Evolutionary conservation across 2,797 vertebrate species (phyloP), one percentile per base, ranked within the genome.

Genomic region (Enteromius argenteus): DNA sequence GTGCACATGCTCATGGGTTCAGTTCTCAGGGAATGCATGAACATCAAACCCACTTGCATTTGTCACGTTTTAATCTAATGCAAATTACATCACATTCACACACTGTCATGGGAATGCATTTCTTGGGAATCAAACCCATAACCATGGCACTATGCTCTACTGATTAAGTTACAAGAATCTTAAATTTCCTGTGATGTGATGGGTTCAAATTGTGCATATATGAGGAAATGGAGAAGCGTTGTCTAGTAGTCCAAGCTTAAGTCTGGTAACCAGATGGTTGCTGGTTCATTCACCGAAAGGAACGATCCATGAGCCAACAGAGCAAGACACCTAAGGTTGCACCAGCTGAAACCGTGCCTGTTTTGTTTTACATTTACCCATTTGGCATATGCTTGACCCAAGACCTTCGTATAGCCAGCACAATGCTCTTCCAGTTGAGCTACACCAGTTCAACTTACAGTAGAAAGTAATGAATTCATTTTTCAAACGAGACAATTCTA

Each of bases 331-430:
- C 32, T 39, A 58, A 76, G 51, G 21, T 23, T 39, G 13, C 51
- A 80, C 64, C 32, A 69, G 19, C 7, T 37, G 23, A 64, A 49
- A 64, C 44, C 8, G 9, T 49, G 3, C 42, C 11, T 66, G 39
- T 32, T 30, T 58, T 49, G 49, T 23, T 35, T 79, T 51, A 51
- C 64, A 51, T 23, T 67, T 53, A 68, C 46, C 13, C 46, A 19
- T 49, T 39, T 37, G 53, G 21, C 74, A 76, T n/a, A 76, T 60
- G 74, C 53, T 39, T 76, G 35, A 72, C 7, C 79, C 11, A 60
- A 30, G 3, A 23, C 46, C 64, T 56, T 39, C 21, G 49, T 21
- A 21, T 37, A 56, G 51, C 21, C 56, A 35, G 56, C 10, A 5
- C 9, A n/a, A 64, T 30, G 23, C 13, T 78, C 23, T 77, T 13